Conservation (phyloP, 92 coral and sea anemone species). For the Metridium senile region DNA sequence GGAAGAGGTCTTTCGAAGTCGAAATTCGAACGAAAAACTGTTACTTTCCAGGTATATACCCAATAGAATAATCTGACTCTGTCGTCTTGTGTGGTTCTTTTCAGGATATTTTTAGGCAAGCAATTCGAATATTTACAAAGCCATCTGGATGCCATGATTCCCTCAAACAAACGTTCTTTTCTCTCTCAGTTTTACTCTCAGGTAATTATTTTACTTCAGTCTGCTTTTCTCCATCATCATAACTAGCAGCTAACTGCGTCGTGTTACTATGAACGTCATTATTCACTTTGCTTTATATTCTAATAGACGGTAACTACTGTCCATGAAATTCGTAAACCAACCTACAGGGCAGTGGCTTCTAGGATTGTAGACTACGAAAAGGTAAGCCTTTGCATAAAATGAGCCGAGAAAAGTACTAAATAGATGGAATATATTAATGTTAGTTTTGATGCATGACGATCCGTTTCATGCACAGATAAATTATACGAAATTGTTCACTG, state of each 20-base stretch:
- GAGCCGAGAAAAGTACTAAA: too few species aligned
- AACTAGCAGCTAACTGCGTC: neutral
- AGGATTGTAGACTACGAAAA: conserved; percentile 88
- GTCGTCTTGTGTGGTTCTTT: conserved; percentile 1
- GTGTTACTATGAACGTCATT: too few species aligned
- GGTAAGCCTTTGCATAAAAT: conserved; percentile 35
- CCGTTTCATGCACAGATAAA: too few species aligned
- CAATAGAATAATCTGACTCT: too few species aligned
- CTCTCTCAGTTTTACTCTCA: conserved; percentile 99
- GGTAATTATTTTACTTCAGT: conserved; percentile 58
- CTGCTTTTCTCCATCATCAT: neutral
- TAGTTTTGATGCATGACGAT: too few species aligned
- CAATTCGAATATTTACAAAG: conserved; percentile 94
- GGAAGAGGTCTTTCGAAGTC: too few species aligned
- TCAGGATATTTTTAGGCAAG: conserved; percentile 91
- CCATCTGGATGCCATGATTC: conserved; percentile 90
- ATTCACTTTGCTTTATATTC: neutral
- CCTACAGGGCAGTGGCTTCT: conserved; percentile 87
- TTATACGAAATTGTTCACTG: too few species aligned
- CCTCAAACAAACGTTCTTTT: conserved; percentile 92
- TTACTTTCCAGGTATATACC: too few species aligned
- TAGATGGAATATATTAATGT: too few species aligned
- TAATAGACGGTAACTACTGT: conserved; percentile 90
- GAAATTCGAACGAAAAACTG: too few species aligned
- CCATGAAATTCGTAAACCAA: conserved; percentile 92